Evolutionary conservation across 2,797 vertebrate species (phyloP).

Genomic region (Dermochelys coriacea): DNA sequence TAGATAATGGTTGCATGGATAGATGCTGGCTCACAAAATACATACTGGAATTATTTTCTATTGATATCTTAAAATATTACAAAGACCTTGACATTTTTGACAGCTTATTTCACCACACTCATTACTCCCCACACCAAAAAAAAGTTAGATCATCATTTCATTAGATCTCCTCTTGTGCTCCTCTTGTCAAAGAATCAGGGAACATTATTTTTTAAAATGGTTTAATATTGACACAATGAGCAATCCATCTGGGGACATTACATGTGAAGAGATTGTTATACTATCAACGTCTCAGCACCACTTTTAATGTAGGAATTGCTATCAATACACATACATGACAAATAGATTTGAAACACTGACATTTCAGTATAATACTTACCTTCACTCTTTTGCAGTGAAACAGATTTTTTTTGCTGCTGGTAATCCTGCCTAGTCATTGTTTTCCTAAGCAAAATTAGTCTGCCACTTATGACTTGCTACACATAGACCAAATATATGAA

Average conservation of each 20-base stretch:
- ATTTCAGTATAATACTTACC: neutral
- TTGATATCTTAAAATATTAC: neutral
- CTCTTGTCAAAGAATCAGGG: accelerated
- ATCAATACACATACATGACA: neutral
- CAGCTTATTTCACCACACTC: neutral
- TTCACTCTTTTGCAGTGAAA: neutral
- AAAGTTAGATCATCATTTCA: neutral
- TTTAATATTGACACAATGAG: neutral
- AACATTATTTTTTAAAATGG: neutral
- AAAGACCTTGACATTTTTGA: neutral
- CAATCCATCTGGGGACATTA: neutral
- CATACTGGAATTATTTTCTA: neutral
- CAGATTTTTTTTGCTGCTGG: neutral
- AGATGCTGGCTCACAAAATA: neutral
- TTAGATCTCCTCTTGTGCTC: neutral
- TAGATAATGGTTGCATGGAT: neutral
- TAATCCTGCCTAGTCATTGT: neutral
- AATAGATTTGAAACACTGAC: neutral
- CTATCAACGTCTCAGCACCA: neutral
- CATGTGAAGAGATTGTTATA: neutral
- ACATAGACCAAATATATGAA: slow-evolving; percentile 8
- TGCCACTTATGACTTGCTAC: neutral
- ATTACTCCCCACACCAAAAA: neutral
- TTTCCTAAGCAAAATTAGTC: neutral
- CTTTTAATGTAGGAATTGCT: neutral